Percentiles rank a stretch among this genome's conserved stretches.
phyloP scores from a whole-genome alignment of 2,888 invertebrate species.

The Dorcus parallelipipedus region DNA sequence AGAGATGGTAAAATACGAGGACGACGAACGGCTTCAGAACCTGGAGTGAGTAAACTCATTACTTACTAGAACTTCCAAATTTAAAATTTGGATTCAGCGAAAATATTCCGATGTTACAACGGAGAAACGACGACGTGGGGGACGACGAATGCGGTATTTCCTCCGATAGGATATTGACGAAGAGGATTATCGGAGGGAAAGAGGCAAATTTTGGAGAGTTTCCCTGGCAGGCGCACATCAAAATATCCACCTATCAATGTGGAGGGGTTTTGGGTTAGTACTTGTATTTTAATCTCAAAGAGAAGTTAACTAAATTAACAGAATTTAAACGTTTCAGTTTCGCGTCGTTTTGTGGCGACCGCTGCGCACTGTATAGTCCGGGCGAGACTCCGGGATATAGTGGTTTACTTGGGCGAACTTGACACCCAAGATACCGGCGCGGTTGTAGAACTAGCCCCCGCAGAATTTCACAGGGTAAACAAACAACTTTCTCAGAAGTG shows the following conservation, averaged over 20 bases:
- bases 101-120: constrained; percentile 31
- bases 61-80: neutral
- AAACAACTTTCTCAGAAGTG: neutral
- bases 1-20: constrained; percentile 12
- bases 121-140: constrained; percentile 38
- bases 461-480: constrained; percentile 57
- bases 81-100: neutral
- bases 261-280: constrained; percentile 69
- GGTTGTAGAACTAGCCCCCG: constrained; percentile 60
- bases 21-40: constrained; percentile 21
- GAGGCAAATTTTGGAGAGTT: constrained; percentile 75
- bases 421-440: constrained; percentile 70
- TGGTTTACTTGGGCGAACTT: constrained; percentile 75
- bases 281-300: neutral
- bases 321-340: constrained; percentile 51
- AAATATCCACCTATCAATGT: constrained; percentile 78
- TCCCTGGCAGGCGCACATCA: constrained; percentile 84
- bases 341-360: constrained; percentile 70
- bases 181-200: constrained; percentile 77
- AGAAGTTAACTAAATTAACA: neutral
- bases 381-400: constrained; percentile 68
- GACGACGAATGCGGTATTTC: constrained; percentile 68
- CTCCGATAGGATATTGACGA: constrained; percentile 56
- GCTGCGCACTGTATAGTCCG: constrained; percentile 82
- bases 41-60: constrained; percentile 27